Percentiles rank a stretch among this genome's conserved stretches.
These are phyloP conservation scores for Eupithecia pulchellata DNA, from an alignment of 2,888 invertebrate species.

Conservation along the genomic window DNA sequence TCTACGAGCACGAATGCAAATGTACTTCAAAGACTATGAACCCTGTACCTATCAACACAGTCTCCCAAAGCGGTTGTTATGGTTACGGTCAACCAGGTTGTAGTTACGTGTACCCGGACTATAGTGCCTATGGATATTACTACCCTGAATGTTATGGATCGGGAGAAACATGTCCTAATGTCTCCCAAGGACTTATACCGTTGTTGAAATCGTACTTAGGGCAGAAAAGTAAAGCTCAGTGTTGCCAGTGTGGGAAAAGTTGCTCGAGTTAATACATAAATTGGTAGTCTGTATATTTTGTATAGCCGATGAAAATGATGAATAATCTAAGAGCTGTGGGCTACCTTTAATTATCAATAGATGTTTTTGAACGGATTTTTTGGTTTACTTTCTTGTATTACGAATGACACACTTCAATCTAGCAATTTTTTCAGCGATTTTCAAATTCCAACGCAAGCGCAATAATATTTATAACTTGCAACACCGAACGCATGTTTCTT, in stretches of 20 bases:
- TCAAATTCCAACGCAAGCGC: constrained; percentile 26
- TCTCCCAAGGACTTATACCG: constrained; percentile 37
- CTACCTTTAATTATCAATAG: too few relatives aligned
- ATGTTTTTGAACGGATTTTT: too few relatives aligned
- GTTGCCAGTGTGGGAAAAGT: constrained; percentile 25
- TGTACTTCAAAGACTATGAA: constrained; percentile 37
- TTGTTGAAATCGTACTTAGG: constrained; percentile 39
- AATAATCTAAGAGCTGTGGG: too few relatives aligned
- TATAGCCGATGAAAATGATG: too few relatives aligned
- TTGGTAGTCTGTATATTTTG: background rate
- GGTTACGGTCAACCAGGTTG: constrained; percentile 7
- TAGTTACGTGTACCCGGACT: constrained; percentile 35
- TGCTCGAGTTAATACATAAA: constrained; percentile 12
- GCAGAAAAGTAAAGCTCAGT: constrained; percentile 26
- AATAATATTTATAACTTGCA: constrained; percentile 52
- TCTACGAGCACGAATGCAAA: constrained; percentile 41
- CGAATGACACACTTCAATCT: background rate
- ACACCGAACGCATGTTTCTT: constrained; percentile 55
- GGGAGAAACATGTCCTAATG: constrained; percentile 20
- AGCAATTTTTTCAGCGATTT: constrained; percentile 15
- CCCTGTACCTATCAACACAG: constrained; percentile 35
- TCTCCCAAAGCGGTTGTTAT: constrained; percentile 28
- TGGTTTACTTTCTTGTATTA: too few relatives aligned
- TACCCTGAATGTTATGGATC: constrained; percentile 23
- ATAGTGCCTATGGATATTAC: constrained; percentile 27